A percentile compares a stretch with the other conserved stretches of the same genome.
Evolutionary conservation across 2,113 vertebrate genomes (phyloP).

Genomic region (Trinectes maculatus): DNA sequence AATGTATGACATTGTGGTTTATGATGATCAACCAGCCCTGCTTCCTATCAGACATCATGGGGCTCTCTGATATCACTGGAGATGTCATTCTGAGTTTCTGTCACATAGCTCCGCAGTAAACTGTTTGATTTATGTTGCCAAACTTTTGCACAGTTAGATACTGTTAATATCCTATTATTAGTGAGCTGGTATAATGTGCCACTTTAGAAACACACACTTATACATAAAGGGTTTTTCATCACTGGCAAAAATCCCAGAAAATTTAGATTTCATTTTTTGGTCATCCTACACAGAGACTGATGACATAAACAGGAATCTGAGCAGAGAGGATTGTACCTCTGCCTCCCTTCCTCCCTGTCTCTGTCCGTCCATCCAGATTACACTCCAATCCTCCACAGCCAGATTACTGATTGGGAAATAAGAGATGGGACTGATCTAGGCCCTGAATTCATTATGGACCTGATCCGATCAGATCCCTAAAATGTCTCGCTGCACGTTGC

Average conservation of each 20-base stretch:
- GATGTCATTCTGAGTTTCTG: neutral
- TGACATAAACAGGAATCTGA: constrained; percentile 14
- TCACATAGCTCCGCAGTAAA: too few relatives aligned
- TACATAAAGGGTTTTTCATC: too few relatives aligned
- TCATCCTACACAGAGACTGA: constrained; percentile 6
- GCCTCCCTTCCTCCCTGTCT: constrained; percentile 6
- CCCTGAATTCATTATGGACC: constrained; percentile 65
- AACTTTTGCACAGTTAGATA: too few relatives aligned
- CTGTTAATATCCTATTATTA: too few relatives aligned
- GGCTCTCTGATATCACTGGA: neutral
- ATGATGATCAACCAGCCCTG: too few relatives aligned
- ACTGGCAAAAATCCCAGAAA: too few relatives aligned
- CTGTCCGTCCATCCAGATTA: constrained; percentile 70
- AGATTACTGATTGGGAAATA: constrained; percentile 71
- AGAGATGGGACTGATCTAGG: constrained; percentile 67
- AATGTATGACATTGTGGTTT: too few relatives aligned
- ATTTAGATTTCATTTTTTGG: too few relatives aligned
- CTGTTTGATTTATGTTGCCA: too few relatives aligned
- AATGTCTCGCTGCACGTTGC: constrained; percentile 24
- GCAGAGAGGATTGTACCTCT: constrained; percentile 49
- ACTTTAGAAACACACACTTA: too few relatives aligned
- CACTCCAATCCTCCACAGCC: constrained; percentile 59
- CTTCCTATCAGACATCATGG: too few relatives aligned
- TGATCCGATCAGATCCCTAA: constrained; percentile 56
- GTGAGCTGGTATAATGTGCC: too few relatives aligned